phyloP scores from a whole-genome alignment of 2,113 vertebrate genomes.

The Chloroceryle aenea region DNA sequence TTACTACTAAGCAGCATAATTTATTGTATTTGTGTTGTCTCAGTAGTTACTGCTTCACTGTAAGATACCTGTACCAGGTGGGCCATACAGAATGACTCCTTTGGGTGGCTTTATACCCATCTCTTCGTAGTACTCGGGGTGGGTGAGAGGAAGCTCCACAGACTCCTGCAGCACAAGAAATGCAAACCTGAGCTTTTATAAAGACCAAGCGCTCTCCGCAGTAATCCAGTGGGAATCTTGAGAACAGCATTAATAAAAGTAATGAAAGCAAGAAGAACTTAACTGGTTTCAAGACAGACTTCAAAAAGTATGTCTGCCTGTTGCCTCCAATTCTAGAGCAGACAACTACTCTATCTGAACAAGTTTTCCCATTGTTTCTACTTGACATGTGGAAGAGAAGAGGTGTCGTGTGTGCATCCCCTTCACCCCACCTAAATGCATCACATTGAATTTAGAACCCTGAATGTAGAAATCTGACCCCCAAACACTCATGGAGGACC shows the following conservation, averaged over 20 bases:
- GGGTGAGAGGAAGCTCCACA: conserved; percentile 96
- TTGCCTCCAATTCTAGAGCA: not conserved
- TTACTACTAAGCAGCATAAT: not conserved
- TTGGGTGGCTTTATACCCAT: conserved; percentile 99
- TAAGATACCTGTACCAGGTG: conserved; percentile 91
- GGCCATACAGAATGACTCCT: conserved; percentile 95
- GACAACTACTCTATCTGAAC: not conserved
- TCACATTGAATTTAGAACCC: not conserved
- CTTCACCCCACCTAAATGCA: no score
- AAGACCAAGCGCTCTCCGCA: not conserved
- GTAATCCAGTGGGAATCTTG: not conserved
- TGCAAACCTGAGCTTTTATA: not conserved
- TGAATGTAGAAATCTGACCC: not conserved
- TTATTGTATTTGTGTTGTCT: not conserved
- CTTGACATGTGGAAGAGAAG: not conserved
- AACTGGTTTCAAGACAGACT: not conserved
- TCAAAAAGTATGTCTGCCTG: not conserved
- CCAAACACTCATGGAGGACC: not conserved
- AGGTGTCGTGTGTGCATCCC: not conserved
- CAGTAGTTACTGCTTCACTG: not conserved
- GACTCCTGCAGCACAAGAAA: conserved; percentile 84
- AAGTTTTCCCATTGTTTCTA: not conserved
- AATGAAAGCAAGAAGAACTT: not conserved
- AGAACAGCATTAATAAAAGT: not conserved
- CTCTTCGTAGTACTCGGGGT: conserved; percentile 98